phyloP scores from a whole-genome alignment of 2,888 invertebrate species.

The Cheiracanthium punctorium region DNA sequence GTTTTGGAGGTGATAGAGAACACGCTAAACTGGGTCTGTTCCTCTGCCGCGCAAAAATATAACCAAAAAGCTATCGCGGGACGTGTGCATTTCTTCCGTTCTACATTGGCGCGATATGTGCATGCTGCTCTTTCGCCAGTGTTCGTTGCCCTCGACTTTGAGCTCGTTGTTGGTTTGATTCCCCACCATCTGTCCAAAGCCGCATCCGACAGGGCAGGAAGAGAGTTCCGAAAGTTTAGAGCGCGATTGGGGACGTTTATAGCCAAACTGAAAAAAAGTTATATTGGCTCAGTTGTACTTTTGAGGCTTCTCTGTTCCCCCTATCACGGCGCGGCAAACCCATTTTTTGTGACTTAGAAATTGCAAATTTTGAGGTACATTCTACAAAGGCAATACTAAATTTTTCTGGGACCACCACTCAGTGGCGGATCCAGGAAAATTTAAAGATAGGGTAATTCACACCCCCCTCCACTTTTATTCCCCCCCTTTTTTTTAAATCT shows the following conservation, averaged over 20 bases:
- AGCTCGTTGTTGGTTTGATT: not conserved
- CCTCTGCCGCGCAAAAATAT: not conserved
- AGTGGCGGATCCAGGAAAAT: no score
- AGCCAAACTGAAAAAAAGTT: not conserved
- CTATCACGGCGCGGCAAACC: no score
- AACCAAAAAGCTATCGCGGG: not conserved
- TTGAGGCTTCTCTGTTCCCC: no score
- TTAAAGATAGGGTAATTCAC: no score
- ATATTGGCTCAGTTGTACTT: no score
- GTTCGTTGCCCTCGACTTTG: not conserved
- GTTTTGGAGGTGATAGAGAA: constrained; percentile 58
- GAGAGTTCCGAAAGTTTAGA: not conserved
- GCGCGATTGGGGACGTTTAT: not conserved
- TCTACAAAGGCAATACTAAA: no score
- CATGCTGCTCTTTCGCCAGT: not conserved
- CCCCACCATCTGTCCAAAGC: not conserved
- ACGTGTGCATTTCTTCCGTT: constrained; percentile 23
- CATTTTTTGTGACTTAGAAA: no score
- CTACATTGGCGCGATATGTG: constrained; percentile 19
- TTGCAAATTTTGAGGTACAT: no score
- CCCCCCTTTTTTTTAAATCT: no score
- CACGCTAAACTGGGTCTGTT: constrained; percentile 52
- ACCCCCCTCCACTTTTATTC: no score
- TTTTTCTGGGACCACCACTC: no score
- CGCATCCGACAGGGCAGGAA: not conserved